A percentile compares a stretch with the other conserved stretches of the same genome.
Evolutionary conservation across 1,140 invertebrate species (phyloP).

Genomic region (Diabrotica virgifera): DNA sequence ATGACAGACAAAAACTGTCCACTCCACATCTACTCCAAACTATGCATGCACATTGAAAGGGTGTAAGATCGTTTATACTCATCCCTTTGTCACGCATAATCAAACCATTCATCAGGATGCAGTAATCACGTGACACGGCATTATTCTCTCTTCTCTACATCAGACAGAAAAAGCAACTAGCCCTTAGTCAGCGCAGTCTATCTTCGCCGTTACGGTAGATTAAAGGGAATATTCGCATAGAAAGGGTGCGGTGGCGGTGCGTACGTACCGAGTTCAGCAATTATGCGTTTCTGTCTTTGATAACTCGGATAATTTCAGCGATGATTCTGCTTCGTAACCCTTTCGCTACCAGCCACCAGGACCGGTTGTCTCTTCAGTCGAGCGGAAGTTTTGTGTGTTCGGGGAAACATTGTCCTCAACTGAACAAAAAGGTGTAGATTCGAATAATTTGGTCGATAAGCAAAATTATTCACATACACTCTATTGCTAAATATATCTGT

Average conservation of each 20-base stretch:
- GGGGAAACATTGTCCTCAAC: too few species aligned
- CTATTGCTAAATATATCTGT: too few species aligned
- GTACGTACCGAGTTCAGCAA: neutral
- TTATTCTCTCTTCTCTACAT: neutral
- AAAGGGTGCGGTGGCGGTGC: neutral
- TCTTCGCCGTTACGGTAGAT: constrained; percentile 1
- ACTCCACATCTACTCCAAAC: too few species aligned
- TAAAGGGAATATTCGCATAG: neutral
- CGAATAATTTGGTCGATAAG: too few species aligned
- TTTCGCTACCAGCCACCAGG: neutral
- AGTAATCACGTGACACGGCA: neutral
- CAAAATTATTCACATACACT: too few species aligned
- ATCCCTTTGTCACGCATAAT: neutral
- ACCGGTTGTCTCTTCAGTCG: neutral
- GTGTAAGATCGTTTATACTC: neutral
- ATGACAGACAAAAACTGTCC: too few species aligned
- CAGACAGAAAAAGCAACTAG: neutral
- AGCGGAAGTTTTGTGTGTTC: too few species aligned
- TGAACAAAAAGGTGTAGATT: too few species aligned
- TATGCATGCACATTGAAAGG: neutral
- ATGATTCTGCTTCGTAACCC: neutral
- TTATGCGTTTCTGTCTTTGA: constrained; percentile 2
- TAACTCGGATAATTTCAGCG: neutral
- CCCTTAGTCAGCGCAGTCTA: neutral
- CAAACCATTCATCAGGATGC: neutral